These are phyloP conservation scores for Reticulitermes speratus DNA, from an alignment of 1,140 invertebrate species.

Conservation along the genomic window DNA sequence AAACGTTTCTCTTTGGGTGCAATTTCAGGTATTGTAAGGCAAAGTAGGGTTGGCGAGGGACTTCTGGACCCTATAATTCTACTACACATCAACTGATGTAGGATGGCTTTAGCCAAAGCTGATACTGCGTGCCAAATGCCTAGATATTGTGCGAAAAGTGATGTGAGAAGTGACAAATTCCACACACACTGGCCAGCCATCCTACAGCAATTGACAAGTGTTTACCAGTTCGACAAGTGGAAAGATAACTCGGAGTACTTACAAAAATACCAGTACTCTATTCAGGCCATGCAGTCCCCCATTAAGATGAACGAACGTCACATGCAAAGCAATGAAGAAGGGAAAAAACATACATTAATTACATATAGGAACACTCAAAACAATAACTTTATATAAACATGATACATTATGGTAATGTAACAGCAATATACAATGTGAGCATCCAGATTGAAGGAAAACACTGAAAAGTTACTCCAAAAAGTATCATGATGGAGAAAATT, in stretches of 20 bases:
- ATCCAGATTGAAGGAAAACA: background rate
- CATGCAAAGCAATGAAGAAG: conserved; percentile 38
- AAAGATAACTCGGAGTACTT: conserved; percentile 33
- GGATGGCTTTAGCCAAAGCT: background rate
- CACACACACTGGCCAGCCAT: background rate
- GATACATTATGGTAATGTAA: conserved; percentile 17
- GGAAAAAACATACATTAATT: conserved; percentile 38
- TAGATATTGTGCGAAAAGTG: background rate
- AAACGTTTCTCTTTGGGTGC: background rate
- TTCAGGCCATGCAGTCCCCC: conserved; percentile 37
- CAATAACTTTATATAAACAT: conserved; percentile 22
- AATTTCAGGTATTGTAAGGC: background rate
- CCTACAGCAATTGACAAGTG: conserved; percentile 14
- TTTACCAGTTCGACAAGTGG: conserved; percentile 11
- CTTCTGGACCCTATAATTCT: background rate
- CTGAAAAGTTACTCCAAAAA: conserved; percentile 6
- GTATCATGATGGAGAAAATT: background rate
- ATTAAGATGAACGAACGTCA: conserved; percentile 31
- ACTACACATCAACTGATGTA: background rate
- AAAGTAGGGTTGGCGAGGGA: background rate
- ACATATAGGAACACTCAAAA: conserved; percentile 32
- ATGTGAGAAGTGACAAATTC: background rate
- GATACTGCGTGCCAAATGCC: background rate
- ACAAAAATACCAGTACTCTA: conserved; percentile 34
- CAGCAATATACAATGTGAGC: conserved; percentile 8